These are phyloP conservation scores for Drosophila setifemur DNA, from an alignment of 1,140 invertebrate species.

Conservation along the genomic window DNA sequence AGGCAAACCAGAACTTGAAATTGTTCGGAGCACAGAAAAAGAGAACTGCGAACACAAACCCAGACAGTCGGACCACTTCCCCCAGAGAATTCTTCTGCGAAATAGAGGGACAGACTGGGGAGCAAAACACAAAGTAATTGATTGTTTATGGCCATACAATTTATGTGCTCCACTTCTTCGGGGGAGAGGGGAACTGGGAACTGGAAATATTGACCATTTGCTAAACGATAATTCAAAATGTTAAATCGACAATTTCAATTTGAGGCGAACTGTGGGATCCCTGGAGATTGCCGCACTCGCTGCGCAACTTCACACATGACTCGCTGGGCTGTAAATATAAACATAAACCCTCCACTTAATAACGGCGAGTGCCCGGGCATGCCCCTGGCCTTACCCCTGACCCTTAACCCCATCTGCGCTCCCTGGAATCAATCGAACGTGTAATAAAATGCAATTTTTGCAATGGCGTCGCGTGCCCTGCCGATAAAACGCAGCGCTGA, in stretches of 20 bases:
- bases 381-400: neutral
- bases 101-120: constrained; percentile 4
- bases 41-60: constrained; percentile 11
- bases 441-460: constrained; percentile 78
- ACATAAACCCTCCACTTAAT: constrained; percentile 73
- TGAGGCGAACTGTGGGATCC: constrained; percentile 33
- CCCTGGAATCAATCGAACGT: constrained; percentile 72
- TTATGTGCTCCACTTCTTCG: constrained; percentile 60
- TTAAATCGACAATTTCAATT: constrained; percentile 80
- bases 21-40: constrained; percentile 45
- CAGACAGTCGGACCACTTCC: neutral
- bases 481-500: constrained; percentile 8
- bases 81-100: constrained; percentile 5
- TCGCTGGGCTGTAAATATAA: constrained; percentile 66
- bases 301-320: constrained; percentile 25
- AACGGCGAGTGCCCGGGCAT: constrained; percentile 53
- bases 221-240: constrained; percentile 80
- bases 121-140: constrained; percentile 68
- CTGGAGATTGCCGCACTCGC: constrained; percentile 2
- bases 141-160: constrained; percentile 75
- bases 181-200: neutral
- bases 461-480: constrained; percentile 30
- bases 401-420: constrained; percentile 2
- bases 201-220: constrained; percentile 75
- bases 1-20: constrained; percentile 40